These are phyloP conservation scores for Heterocephalus glaber DNA, from an alignment of 2,113 vertebrate species.

Conservation along the genomic window DNA sequence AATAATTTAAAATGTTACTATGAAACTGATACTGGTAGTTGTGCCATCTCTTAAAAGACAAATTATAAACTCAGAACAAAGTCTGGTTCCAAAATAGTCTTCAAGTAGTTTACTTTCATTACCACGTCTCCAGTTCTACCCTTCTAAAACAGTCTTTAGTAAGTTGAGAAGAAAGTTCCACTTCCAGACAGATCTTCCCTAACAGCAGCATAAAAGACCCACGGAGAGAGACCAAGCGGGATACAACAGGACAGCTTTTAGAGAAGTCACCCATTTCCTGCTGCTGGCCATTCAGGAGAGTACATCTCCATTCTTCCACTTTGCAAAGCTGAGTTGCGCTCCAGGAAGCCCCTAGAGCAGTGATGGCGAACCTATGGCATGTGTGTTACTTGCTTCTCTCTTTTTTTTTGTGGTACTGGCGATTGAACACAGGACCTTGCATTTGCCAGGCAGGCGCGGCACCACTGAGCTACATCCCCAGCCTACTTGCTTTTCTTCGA, in stretches of 20 bases:
- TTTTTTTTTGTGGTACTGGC: no score
- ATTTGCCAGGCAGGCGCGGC: no score
- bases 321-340: not conserved
- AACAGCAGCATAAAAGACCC: not conserved
- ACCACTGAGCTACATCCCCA: no score
- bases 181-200: slow-evolving; percentile 1
- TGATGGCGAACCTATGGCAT: not conserved
- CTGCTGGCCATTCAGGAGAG: slow-evolving; percentile 29
- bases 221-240: not conserved
- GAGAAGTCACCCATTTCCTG: slow-evolving; percentile 45
- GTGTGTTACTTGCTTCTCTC: not conserved
- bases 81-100: slow-evolving; percentile 13
- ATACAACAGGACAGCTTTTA: not conserved
- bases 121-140: not conserved
- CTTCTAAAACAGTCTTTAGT: slow-evolving; percentile 15
- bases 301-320: slow-evolving; percentile 72
- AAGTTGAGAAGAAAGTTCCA: slow-evolving; percentile 51
- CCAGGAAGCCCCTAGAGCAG: slow-evolving; percentile 1
- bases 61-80: slow-evolving; percentile 40
- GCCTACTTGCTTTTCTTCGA: not conserved
- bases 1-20: not conserved
- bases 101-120: slow-evolving; percentile 9
- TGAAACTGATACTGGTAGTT: not conserved
- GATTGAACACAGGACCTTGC: no score
- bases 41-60: not conserved